Evolutionary conservation across 2,797 vertebrate species (phyloP), one percentile per base, ranked within the genome.

Genomic region (Mycteria americana): DNA sequence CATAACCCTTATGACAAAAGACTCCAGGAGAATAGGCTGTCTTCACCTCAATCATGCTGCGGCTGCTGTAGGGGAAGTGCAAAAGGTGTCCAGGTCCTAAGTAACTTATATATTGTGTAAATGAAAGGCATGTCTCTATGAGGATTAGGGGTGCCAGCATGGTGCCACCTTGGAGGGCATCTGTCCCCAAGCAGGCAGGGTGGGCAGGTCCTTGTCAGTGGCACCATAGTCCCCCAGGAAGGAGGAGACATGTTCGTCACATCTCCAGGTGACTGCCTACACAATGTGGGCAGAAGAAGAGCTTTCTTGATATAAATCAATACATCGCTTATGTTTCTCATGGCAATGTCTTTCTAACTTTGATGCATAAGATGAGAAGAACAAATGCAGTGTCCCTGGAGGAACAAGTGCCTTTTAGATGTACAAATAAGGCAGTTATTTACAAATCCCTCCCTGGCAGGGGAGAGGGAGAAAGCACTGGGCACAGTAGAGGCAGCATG

Each of bases 371-470:
- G 28, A 69, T 81, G 50, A 91, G 72, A 78, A 83, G 50, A 87
- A 77, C 7, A 85, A 87, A 70, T 43, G 45, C 54, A 67, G 53
- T 19, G 13, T 63, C 27, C 41, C 45, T 68, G 62, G 79, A 90
- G 79, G 96, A 92, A 95, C 60, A 82, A 79, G 37, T 43, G 56
- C 63, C 64, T 95, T 91, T 86, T 50, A 65, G 37, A 54, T 41
- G 68, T 68, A 92, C 84, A 95, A 91, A 92, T 90, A 84, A 85
- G 85, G 45, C 68, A 93, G 22, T 48, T 80, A 62, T 78, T 96
- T 96, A 89, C 95, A 96, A 48, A 95, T 88, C 82, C 30, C 23
- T 97, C 60, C 93, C 56, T 92, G 93, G 87, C n/a, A 94, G 73
- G 62, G 63, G 77, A 93, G 93, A 95, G 70, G 33, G 33, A 88